Evolutionary conservation across 2,888 invertebrate species (phyloP), one percentile per base, ranked within the genome.

Genomic region (Dasysyrphus albostriatus): DNA sequence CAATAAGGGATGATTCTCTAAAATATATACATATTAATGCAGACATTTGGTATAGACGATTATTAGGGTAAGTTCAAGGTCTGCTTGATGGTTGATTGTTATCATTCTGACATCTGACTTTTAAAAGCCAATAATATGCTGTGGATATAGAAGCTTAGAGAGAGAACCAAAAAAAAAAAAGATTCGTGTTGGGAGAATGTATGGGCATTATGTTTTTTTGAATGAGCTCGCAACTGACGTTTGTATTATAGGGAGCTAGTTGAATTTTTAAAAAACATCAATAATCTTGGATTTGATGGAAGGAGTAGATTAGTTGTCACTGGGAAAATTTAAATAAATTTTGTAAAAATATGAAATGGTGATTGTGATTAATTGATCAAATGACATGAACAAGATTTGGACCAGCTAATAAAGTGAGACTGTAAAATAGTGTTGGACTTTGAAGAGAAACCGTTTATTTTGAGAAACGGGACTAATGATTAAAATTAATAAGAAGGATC

Each of bases 31-130:
- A 24, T 16, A 16, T 58, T 16, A 16, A 39, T 3, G 3, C 12
- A 19, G 6, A 24, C 24, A 24, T 24, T 24, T 24, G 24, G 24
- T 24, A 24, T 24, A 59, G 58, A 58, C 58, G 37, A 37, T 65
- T 65, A 32, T 65, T 32, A 16, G 44, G 16, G 32, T 32, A 65
- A 65, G 47, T 65, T 47, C 44, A 65, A 65, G 65, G 47, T 16
- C 47, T 65, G 10, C 37, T 12, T 37, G 24, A 24, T 24, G 14
- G 44, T 34, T 47, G 65, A 65, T 65, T 65, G 29, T 65, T 65
- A 65, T 65, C 65, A 32, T 63, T 44, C 29, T 63, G 63, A 44
- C 63, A 63, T 63, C 12, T 47, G 65, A 63, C 63, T 63, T 63
- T 63, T 47, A 16, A 65, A 65, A 47, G 39, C 7, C 59, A 39